Evolutionary conservation across 2,797 vertebrate genomes (phyloP).

Genomic region (Cheirogaleus major): DNA sequence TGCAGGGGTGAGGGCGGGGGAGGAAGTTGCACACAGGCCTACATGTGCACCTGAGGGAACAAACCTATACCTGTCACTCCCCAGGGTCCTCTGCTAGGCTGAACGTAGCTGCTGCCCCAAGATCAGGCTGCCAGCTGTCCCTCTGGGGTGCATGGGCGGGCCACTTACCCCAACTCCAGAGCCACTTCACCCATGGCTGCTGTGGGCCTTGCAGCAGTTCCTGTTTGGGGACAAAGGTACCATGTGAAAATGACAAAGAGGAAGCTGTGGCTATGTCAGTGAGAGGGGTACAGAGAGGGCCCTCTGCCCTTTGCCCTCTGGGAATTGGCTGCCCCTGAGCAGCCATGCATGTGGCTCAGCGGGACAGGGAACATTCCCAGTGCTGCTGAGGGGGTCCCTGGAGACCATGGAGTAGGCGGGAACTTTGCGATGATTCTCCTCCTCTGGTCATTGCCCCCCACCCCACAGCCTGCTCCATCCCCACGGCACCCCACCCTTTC

Average conservation of each 20-base stretch:
- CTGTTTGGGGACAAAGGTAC: not conserved
- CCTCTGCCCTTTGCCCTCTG: not conserved
- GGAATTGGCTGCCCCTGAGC: not conserved
- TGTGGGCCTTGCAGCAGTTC: not conserved
- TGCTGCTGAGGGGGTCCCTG: not conserved
- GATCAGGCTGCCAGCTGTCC: fast-evolving
- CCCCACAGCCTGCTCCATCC: not conserved
- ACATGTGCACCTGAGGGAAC: not conserved
- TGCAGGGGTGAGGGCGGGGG: not conserved
- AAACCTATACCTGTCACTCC: fast-evolving
- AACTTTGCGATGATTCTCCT: not conserved
- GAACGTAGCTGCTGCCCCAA: not conserved
- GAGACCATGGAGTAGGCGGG: not conserved
- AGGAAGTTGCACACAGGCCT: not conserved
- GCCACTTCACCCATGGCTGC: fast-evolving
- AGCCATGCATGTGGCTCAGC: not conserved
- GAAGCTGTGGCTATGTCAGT: slow-evolving; percentile 32
- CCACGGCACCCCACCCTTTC: not conserved
- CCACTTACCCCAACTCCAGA: not conserved
- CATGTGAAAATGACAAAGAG: slow-evolving; percentile 40
- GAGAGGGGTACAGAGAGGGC: not conserved
- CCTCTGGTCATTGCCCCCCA: not conserved
- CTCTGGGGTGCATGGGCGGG: fast-evolving
- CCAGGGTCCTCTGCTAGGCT: fast-evolving
- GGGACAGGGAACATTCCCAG: not conserved